phyloP scores from a whole-genome alignment of 1,140 invertebrate species.

The Calosoma granatense region DNA sequence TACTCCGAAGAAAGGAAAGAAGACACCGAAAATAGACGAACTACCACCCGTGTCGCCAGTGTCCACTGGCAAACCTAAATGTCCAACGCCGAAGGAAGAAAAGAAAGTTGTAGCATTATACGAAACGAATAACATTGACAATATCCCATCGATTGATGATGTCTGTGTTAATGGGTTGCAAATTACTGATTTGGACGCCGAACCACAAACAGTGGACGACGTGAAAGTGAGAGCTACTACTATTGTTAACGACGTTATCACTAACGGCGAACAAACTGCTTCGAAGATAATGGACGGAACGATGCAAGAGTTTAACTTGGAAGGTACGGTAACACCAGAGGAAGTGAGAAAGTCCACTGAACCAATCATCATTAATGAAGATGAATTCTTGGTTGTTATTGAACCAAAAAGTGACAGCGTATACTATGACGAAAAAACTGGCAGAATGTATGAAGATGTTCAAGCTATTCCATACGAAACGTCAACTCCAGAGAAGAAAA shows the following conservation, averaged over 20 bases:
- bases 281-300: constrained; percentile 10
- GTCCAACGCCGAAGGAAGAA: constrained; percentile 22
- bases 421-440: neutral
- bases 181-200: constrained; percentile 13
- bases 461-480: neutral
- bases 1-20: constrained; percentile 22
- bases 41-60: constrained; percentile 17
- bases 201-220: constrained; percentile 3
- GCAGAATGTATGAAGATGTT: constrained; percentile 26
- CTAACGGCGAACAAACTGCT: constrained; percentile 14
- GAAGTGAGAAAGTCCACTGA: constrained; percentile 24
- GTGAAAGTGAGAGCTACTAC: constrained; percentile 15
- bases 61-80: constrained; percentile 23
- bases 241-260: constrained; percentile 15
- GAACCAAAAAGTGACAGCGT: neutral
- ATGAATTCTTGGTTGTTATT: constrained; percentile 13
- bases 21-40: constrained; percentile 17
- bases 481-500: neutral
- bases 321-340: constrained; percentile 13
- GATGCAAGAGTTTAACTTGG: neutral
- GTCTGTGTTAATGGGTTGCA: neutral
- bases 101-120: neutral
- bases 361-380: constrained; percentile 24
- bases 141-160: neutral
- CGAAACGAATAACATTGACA: constrained; percentile 7